Evolutionary conservation across 1,140 invertebrate genomes (phyloP).

Genomic region (Rhagoletis pomonella): DNA sequence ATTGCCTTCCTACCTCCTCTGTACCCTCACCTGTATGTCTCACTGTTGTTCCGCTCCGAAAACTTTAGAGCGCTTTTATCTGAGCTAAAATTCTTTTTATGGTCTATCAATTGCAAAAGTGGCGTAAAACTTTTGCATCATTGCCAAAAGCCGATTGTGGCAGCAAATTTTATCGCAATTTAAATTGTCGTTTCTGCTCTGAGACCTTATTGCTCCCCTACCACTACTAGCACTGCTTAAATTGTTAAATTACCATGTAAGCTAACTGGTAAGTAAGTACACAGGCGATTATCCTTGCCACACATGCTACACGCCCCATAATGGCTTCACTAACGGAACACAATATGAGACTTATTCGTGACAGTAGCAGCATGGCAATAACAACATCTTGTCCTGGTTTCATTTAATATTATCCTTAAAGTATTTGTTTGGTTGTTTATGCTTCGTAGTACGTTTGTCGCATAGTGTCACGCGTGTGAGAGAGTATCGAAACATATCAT

Average conservation of each 20-base stretch:
- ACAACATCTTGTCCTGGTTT: constrained; percentile 30
- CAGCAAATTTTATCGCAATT: neutral
- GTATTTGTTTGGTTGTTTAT: neutral
- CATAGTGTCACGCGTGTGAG: neutral
- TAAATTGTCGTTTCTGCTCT: neutral
- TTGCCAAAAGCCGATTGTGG: neutral
- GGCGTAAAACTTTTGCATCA: neutral
- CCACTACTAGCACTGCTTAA: constrained; percentile 1
- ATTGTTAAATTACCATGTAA: constrained; percentile 52
- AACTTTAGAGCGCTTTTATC: neutral
- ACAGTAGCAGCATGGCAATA: neutral
- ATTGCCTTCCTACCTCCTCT: too few relatives aligned
- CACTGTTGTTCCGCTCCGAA: neutral
- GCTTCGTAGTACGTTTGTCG: neutral
- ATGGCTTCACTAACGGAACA: constrained; percentile 21
- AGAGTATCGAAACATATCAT: constrained; percentile 38
- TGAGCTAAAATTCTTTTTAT: neutral
- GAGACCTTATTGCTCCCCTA: neutral
- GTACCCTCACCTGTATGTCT: neutral
- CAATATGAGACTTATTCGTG: neutral
- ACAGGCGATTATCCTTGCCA: constrained; percentile 45
- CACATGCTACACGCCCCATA: constrained; percentile 38
- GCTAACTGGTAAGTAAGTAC: constrained; percentile 50
- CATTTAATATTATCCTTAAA: constrained; percentile 14
- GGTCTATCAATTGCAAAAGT: neutral